Evolutionary conservation across 2,113 vertebrate species (phyloP).

Genomic region (Strigops habroptila): DNA sequence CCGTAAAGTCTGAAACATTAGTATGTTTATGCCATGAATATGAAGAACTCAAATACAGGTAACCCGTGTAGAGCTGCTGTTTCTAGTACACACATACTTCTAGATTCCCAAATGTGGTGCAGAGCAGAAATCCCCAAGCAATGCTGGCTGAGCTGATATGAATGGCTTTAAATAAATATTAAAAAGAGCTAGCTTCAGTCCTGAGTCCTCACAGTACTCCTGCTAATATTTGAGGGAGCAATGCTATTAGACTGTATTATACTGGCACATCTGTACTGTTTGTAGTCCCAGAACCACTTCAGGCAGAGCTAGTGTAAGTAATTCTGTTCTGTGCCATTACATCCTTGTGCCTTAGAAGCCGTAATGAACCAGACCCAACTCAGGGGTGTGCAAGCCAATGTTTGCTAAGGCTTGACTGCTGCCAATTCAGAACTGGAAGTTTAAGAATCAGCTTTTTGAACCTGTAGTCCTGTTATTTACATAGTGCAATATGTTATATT

Average conservation of each 20-base stretch:
- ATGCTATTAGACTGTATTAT: not conserved
- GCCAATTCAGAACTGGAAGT: not conserved
- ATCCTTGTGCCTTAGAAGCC: not conserved
- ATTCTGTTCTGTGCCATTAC: not conserved
- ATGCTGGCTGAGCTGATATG: not conserved
- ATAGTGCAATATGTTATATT: not conserved
- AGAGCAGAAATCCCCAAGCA: not conserved
- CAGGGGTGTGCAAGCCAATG: not conserved
- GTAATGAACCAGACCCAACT: not conserved
- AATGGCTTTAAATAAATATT: not conserved
- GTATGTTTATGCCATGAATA: not conserved
- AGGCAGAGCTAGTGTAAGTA: not conserved
- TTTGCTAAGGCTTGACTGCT: not conserved
- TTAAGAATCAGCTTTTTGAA: not conserved
- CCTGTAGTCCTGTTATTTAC: not conserved
- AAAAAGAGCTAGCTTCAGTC: not conserved
- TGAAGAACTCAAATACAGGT: not conserved
- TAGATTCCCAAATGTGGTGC: not conserved
- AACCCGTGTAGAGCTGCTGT: not conserved
- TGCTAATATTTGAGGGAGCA: not conserved
- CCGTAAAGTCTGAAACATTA: not conserved
- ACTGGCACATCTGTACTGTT: not conserved
- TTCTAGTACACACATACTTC: not conserved
- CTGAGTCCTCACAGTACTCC: not conserved
- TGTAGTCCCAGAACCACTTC: not conserved